Evolutionary conservation across 2,888 invertebrate genomes (phyloP).

Genomic region (Sepiola atlantica): DNA sequence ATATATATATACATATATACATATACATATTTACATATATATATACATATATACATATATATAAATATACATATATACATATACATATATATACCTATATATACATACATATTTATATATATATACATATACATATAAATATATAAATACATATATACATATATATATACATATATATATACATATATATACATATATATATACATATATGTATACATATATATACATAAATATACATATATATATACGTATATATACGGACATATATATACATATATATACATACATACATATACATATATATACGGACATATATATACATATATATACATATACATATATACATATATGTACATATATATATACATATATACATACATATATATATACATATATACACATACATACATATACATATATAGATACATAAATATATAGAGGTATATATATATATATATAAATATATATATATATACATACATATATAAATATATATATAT

Average conservation of each 20-base stretch:
- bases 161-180: neutral
- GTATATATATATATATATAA: neutral
- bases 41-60: neutral
- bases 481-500: neutral
- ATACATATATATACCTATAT: neutral
- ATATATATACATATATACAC: neutral
- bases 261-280: neutral
- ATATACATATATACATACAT: conserved; percentile 3
- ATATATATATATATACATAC: neutral
- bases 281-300: neutral
- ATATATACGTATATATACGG: neutral
- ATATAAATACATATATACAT: neutral
- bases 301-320: neutral
- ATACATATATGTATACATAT: neutral
- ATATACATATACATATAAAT: neutral
- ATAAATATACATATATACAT: neutral
- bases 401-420: neutral
- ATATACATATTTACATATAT: neutral
- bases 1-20: neutral
- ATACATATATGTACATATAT: neutral
- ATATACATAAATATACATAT: neutral
- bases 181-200: neutral
- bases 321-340: neutral
- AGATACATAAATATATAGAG: neutral
- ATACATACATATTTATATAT: neutral